These are phyloP conservation scores for Cantharis nigra DNA, from an alignment of 2,888 invertebrate genomes.

Conservation along the genomic window DNA sequence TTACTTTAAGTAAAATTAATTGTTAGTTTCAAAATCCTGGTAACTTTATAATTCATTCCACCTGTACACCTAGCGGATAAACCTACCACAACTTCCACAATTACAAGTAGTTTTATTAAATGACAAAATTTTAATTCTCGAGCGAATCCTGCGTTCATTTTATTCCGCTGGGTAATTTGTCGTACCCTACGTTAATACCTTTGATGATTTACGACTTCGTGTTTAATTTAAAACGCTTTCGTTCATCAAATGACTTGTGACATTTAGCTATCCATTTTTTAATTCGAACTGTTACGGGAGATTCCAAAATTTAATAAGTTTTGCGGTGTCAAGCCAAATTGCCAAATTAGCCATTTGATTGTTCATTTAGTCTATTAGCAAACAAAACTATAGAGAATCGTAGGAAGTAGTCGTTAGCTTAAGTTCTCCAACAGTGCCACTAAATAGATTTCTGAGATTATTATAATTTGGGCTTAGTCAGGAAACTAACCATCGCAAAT, in stretches of 20 bases:
- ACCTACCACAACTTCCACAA: not conserved
- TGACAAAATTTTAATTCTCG: not conserved
- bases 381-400: not conserved
- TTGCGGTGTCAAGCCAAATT: not conserved
- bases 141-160: not conserved
- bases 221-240: not conserved
- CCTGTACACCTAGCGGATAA: not conserved
- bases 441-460: conserved; percentile 5
- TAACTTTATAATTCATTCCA: not conserved
- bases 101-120: not conserved
- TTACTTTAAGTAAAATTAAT: not conserved
- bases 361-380: not conserved
- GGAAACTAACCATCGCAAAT: conserved; percentile 25
- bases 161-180: conserved; percentile 1
- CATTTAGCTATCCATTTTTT: not conserved
- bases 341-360: not conserved
- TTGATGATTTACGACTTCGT: conserved; percentile 1
- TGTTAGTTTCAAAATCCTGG: not conserved
- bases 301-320: not conserved
- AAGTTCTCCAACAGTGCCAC: not conserved
- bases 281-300: not conserved
- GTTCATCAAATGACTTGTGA: not conserved
- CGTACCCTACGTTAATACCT: not conserved
- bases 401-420: not conserved
- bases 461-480: conserved; percentile 19